Evolutionary conservation across 2,888 invertebrate genomes (phyloP).

Genomic region (Apotomis betuletana): DNA sequence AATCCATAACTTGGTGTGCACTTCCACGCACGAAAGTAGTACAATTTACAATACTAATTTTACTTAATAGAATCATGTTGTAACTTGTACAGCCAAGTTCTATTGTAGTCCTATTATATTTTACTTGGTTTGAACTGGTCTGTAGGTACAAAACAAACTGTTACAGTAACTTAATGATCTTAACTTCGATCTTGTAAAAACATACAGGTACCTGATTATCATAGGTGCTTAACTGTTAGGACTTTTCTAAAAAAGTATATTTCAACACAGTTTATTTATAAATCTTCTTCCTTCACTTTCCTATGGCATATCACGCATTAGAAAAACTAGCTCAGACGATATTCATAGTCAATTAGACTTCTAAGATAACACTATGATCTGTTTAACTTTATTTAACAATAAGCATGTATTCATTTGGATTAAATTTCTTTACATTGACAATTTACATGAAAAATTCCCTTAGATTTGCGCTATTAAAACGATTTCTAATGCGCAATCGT

Average conservation of each 20-base stretch:
- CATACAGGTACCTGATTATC: constrained; percentile 12
- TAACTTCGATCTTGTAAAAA: neutral
- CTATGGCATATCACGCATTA: constrained; percentile 77
- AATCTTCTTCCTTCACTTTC: constrained; percentile 67
- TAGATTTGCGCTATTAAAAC: neutral
- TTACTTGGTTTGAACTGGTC: too few relatives aligned
- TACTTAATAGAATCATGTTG: too few relatives aligned
- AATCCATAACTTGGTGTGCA: neutral
- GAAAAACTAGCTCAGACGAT: constrained; percentile 63
- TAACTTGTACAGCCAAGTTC: neutral
- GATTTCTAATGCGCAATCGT: neutral
- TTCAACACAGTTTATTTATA: constrained; percentile 54
- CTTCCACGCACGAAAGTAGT: neutral
- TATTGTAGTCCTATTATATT: neutral
- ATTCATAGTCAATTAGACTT: constrained; percentile 69
- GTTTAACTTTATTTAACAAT: constrained; percentile 35
- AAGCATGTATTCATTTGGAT: constrained; percentile 40
- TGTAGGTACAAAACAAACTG: too few relatives aligned
- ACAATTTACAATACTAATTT: too few relatives aligned
- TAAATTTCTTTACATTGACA: constrained; percentile 23
- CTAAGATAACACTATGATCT: constrained; percentile 30
- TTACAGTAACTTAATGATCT: neutral
- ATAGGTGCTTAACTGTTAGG: constrained; percentile 6
- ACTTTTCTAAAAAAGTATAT: constrained; percentile 57
- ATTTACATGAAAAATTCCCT: constrained; percentile 16